phyloP scores from a whole-genome alignment of 2,797 vertebrate genomes.

The Gephyroberyx darwinii region DNA sequence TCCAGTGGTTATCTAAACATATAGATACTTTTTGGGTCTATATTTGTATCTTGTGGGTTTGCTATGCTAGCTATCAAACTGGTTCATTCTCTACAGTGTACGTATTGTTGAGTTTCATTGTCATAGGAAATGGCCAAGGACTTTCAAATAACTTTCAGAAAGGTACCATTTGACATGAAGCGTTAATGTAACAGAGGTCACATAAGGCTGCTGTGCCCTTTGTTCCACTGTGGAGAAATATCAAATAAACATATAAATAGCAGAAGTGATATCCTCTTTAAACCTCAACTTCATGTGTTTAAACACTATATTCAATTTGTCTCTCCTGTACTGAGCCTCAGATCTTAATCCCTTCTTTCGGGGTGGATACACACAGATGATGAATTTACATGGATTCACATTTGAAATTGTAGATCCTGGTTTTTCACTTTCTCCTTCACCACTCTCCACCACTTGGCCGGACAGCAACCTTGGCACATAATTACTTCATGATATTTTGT shows the following conservation, averaged over 20 bases:
- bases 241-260: not conserved
- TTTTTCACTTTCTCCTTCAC: conserved; percentile 55
- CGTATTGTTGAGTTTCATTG: not conserved
- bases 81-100: not conserved
- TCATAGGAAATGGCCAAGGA: not conserved
- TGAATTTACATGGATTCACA: conserved; percentile 36
- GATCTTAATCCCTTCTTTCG: conserved; percentile 29
- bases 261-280: not conserved
- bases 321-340: conserved; percentile 6
- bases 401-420: conserved; percentile 33
- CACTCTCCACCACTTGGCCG: conserved; percentile 39
- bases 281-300: conserved; percentile 1
- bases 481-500: conserved; percentile 62
- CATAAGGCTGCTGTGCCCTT: not conserved
- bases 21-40: not conserved
- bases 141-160: not conserved
- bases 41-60: not conserved
- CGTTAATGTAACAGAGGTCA: not conserved
- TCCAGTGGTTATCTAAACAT: not conserved
- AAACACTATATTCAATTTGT: conserved; percentile 32
- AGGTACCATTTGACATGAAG: not conserved
- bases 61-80: not conserved
- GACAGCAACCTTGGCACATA: conserved; percentile 59
- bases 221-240: not conserved
- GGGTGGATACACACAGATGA: conserved; percentile 47